Evolutionary conservation across 23 tunicate species (phyloP).

Genomic region (Diplosoma virens): DNA sequence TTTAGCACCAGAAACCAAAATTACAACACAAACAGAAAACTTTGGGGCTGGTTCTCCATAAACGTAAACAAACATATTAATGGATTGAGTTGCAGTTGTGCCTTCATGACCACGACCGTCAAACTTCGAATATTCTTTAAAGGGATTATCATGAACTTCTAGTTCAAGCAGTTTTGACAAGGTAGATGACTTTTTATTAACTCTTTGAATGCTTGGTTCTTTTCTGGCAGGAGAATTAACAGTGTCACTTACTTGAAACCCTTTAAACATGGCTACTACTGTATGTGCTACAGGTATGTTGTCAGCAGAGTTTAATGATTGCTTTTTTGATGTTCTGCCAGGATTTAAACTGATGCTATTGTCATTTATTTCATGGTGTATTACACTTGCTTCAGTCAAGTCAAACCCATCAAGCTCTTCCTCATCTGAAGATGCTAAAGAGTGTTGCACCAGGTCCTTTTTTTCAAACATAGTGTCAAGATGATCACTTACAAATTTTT

Average conservation of each 20-base stretch:
- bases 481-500: conserved; percentile 36
- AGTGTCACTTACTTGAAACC: background rate
- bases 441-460: background rate
- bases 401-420: background rate
- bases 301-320: background rate
- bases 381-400: background rate
- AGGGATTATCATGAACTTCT: conserved; percentile 43
- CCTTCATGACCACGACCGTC: conserved; percentile 77
- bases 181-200: conserved; percentile 8
- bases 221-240: background rate
- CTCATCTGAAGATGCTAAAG: background rate
- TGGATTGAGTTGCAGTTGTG: conserved; percentile 31
- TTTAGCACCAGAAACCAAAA: conserved; percentile 60
- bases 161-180: conserved; percentile 43
- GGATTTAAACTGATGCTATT: background rate
- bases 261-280: conserved; percentile 7
- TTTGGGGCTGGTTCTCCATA: conserved; percentile 61
- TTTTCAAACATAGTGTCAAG: conserved; percentile 42
- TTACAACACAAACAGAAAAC: conserved; percentile 42
- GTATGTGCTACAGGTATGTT: background rate
- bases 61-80: conserved; percentile 68
- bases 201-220: no score
- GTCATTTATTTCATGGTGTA: background rate
- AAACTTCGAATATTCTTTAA: conserved; percentile 81
- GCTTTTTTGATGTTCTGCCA: background rate